Conservation (phyloP, 2,888 invertebrate species). For the Drosophila barbarae region DNA sequence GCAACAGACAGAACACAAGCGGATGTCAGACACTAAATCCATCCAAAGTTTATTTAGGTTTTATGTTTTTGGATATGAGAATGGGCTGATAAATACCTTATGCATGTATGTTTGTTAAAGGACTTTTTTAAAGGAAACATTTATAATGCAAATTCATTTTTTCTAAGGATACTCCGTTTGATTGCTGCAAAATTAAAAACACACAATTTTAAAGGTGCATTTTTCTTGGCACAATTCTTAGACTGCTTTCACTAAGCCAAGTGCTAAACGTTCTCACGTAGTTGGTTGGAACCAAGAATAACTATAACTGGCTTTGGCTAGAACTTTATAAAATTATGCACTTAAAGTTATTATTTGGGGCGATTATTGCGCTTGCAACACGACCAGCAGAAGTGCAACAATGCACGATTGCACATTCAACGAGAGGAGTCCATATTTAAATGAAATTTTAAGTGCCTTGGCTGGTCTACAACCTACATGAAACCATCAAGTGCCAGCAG, state of each 20-base stretch:
- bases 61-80: not conserved
- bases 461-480: slow-evolving; percentile 25
- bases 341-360: slow-evolving; percentile 69
- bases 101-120: not conserved
- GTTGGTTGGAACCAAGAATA: slow-evolving; percentile 16
- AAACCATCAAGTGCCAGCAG: slow-evolving; percentile 31
- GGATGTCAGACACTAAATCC: not conserved
- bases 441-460: slow-evolving; percentile 69
- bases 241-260: slow-evolving; percentile 40
- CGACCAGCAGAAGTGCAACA: slow-evolving; percentile 45
- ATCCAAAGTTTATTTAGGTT: not conserved
- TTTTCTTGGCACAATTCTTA: slow-evolving; percentile 36
- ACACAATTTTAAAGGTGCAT: not conserved
- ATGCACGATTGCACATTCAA: slow-evolving; percentile 69
- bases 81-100: not conserved
- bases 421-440: slow-evolving; percentile 66
- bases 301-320: slow-evolving; percentile 10
- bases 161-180: not conserved
- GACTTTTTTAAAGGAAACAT: not conserved
- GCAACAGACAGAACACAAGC: slow-evolving; percentile 9
- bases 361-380: slow-evolving; percentile 62
- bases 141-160: not conserved
- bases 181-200: not conserved
- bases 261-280: slow-evolving; percentile 54
- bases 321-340: slow-evolving; percentile 66